A percentile compares a stretch with the other conserved stretches of the same genome.
These are phyloP conservation scores for Ganaspis brasiliensis DNA, from an alignment of 2,888 invertebrate species.

Conservation along the genomic window DNA sequence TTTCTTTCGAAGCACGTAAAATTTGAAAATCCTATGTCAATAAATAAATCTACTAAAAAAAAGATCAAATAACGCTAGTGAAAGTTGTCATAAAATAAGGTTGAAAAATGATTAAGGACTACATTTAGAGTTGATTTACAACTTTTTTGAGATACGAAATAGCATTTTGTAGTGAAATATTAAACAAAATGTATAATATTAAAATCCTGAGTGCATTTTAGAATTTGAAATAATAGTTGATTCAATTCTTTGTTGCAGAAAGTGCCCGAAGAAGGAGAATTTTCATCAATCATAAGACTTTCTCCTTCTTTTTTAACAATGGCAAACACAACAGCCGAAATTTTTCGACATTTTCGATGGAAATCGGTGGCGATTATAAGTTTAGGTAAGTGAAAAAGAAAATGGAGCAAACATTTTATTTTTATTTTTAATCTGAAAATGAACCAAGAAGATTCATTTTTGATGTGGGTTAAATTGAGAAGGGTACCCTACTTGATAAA, in stretches of 20 bases:
- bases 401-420: no score
- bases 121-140: no score
- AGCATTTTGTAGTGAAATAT: no score
- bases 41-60: conserved; percentile 12
- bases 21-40: background rate
- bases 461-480: no score
- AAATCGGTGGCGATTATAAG: conserved; percentile 82
- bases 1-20: background rate
- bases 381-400: conserved; percentile 80
- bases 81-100: conserved; percentile 12
- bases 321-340: conserved; percentile 81
- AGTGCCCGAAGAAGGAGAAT: conserved; percentile 66
- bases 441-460: no score
- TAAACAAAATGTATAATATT: no score
- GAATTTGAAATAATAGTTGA: no score
- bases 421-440: no score
- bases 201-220: no score
- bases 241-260: conserved; percentile 62
- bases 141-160: no score
- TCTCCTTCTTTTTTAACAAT: conserved; percentile 81
- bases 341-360: conserved; percentile 82
- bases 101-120: conserved; percentile 17
- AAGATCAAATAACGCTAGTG: background rate
- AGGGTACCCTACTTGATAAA: no score
- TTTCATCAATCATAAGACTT: conserved; percentile 72